Evolutionary conservation across 2,113 vertebrate species (phyloP).

Genomic region (Brachypteracias leptosomus): DNA sequence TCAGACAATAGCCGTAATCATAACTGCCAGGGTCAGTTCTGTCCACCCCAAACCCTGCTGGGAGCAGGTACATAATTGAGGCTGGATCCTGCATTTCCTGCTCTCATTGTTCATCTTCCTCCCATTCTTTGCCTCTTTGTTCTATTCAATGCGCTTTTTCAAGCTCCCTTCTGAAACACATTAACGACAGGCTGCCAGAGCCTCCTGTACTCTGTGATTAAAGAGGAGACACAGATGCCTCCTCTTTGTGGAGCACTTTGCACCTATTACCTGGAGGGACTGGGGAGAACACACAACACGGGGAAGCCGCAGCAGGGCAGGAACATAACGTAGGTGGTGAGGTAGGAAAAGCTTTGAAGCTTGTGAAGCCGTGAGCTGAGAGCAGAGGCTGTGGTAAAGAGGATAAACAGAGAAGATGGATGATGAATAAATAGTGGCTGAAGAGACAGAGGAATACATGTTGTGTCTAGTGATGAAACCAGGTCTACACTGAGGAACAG

Average conservation of each 20-base stretch:
- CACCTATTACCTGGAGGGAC: not conserved
- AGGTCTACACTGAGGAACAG: not conserved
- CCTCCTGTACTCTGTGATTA: not conserved
- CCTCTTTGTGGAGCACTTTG: not conserved
- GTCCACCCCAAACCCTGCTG: not conserved
- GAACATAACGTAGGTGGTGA: not conserved
- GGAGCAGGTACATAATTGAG: not conserved
- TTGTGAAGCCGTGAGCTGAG: conserved; percentile 17
- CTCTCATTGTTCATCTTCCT: not conserved
- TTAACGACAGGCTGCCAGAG: not conserved
- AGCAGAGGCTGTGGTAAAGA: not conserved
- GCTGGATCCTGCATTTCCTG: not conserved
- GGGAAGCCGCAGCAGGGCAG: conserved; percentile 11
- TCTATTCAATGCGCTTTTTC: not conserved
- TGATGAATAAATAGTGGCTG: not conserved
- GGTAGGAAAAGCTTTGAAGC: conserved; percentile 10
- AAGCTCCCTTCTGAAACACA: not conserved
- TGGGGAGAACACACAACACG: not conserved
- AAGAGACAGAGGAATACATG: not conserved
- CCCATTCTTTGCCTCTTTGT: not conserved
- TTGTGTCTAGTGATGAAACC: not conserved
- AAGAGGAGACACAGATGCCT: not conserved
- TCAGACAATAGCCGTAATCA: not conserved
- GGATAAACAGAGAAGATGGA: conserved; percentile 14
- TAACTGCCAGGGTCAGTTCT: not conserved